phyloP scores from a whole-genome alignment of 2,797 vertebrate genomes.

The Lagorchestes hirsutus region DNA sequence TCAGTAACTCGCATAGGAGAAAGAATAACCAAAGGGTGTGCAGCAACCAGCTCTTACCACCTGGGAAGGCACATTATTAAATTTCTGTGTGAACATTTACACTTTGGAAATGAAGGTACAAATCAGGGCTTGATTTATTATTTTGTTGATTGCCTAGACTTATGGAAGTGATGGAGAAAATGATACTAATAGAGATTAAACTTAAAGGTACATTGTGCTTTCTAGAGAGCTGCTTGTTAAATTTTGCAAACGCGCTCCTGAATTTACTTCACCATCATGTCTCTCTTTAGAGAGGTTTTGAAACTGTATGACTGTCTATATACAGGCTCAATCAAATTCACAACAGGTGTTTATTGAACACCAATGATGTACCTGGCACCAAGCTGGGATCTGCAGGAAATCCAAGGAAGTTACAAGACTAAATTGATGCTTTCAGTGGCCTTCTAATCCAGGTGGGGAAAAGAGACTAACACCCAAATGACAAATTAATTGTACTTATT shows the following conservation, averaged over 20 bases:
- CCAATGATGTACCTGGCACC: neutral
- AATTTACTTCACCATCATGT: neutral
- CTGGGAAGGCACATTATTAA: neutral
- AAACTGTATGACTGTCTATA: neutral
- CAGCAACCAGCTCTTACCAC: neutral
- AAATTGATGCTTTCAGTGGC: neutral
- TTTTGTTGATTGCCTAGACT: neutral
- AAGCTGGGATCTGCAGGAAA: neutral
- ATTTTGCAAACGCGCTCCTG: neutral
- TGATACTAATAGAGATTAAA: neutral
- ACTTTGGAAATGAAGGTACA: neutral
- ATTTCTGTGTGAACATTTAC: neutral
- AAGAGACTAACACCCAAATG: neutral
- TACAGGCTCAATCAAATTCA: neutral
- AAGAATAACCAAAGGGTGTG: neutral
- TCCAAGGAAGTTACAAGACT: neutral
- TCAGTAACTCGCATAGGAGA: neutral
- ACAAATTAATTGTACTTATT: neutral
- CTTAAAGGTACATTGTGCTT: neutral
- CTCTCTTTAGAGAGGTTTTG: neutral
- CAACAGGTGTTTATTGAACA: neutral
- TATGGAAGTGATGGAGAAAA: neutral
- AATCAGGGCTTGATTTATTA: neutral
- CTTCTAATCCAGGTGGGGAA: neutral
- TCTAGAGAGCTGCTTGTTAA: neutral